Evolutionary conservation across 2,797 vertebrate genomes (phyloP).

Genomic region (Mus spretus): DNA sequence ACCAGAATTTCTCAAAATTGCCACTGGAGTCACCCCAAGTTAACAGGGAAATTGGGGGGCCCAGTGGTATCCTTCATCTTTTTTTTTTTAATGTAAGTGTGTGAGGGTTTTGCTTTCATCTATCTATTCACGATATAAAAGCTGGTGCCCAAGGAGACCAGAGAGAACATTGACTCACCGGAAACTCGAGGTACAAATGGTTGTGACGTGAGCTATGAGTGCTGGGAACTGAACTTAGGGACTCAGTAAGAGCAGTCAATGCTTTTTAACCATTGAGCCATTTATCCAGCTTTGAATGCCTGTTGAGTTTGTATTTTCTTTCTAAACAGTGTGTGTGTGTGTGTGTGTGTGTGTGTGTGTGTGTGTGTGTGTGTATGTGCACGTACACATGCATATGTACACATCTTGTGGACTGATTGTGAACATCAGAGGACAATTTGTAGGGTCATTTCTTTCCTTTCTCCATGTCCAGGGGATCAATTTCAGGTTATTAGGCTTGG

Average conservation of each 20-base stretch:
- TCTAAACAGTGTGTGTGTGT: background rate
- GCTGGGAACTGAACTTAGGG: background rate
- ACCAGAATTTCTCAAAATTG: no score
- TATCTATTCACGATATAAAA: background rate
- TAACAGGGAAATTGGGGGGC: background rate
- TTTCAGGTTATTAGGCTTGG: background rate
- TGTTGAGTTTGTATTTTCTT: background rate
- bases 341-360: no score
- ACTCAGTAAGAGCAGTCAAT: background rate
- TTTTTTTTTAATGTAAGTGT: background rate
- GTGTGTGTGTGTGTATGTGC: no score
- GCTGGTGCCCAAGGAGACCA: background rate
- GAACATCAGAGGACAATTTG: background rate
- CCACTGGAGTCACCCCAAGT: no score
- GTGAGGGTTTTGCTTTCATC: background rate
- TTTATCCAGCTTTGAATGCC: background rate
- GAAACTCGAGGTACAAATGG: background rate
- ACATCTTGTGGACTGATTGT: no score
- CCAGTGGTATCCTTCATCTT: background rate
- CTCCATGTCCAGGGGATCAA: no score
- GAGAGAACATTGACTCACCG: background rate
- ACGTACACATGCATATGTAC: no score
- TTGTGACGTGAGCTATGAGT: background rate
- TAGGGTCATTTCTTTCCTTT: background rate
- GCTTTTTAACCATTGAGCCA: background rate